phyloP scores from a whole-genome alignment of 2,797 vertebrate species.

The Helicolenus hilgendorfi region DNA sequence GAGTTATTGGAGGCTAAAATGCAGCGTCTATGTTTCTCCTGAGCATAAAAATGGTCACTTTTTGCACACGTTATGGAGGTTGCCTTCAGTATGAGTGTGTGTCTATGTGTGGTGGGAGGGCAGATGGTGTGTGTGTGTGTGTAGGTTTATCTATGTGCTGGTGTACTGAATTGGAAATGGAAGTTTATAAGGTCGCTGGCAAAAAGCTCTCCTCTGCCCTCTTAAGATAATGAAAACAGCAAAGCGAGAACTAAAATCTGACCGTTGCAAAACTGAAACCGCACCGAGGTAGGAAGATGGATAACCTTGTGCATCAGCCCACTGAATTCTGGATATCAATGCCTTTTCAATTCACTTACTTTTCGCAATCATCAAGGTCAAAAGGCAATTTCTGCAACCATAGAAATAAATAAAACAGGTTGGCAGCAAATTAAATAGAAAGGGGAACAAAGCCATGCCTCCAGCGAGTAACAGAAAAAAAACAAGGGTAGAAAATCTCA shows the following conservation, averaged over 20 bases:
- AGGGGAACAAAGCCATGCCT: slow-evolving; percentile 86
- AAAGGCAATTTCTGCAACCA: slow-evolving; percentile 87
- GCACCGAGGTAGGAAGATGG: slow-evolving; percentile 79
- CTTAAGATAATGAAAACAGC: slow-evolving; percentile 89
- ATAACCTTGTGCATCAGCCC: slow-evolving; percentile 74
- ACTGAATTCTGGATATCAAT: slow-evolving; percentile 85
- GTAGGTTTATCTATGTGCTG: slow-evolving; percentile 29
- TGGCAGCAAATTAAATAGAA: slow-evolving; percentile 88
- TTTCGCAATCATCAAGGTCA: slow-evolving; percentile 89
- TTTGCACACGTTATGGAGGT: background rate
- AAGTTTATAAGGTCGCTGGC: slow-evolving; percentile 77
- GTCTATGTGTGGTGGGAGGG: slow-evolving; percentile 23
- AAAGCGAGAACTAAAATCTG: slow-evolving; percentile 75
- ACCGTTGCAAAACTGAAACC: slow-evolving; percentile 78
- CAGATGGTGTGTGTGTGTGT: slow-evolving; percentile 13
- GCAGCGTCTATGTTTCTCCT: background rate
- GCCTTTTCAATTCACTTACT: slow-evolving; percentile 88
- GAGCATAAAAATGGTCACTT: slow-evolving; percentile 12
- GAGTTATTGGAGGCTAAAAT: slow-evolving; percentile 2
- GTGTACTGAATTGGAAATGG: slow-evolving; percentile 73
- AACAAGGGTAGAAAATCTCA: slow-evolving; percentile 83
- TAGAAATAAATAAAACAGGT: slow-evolving; percentile 90
- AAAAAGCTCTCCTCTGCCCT: slow-evolving; percentile 83
- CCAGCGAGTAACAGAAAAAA: slow-evolving; percentile 76
- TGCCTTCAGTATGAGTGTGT: slow-evolving; percentile 11